Conservation (phyloP, 2,888 invertebrate species). For the Zygothrica quintamaculata region DNA sequence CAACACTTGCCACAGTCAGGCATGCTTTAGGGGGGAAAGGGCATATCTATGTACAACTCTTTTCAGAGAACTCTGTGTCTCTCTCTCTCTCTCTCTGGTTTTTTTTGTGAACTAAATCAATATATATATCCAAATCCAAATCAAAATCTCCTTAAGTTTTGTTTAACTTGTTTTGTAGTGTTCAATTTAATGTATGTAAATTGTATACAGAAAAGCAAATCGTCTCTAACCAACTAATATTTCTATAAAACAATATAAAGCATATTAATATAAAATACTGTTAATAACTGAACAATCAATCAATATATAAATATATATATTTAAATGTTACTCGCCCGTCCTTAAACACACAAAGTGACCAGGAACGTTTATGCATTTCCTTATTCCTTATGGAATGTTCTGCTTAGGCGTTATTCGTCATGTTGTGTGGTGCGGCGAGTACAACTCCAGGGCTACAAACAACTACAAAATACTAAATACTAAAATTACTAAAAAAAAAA, state of each 20-base stretch:
- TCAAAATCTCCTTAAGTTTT: slow-evolving; percentile 84
- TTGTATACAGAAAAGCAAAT: slow-evolving; percentile 84
- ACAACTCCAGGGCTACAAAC: slow-evolving; percentile 59
- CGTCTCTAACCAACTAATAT: slow-evolving; percentile 64
- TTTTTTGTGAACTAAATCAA: no score
- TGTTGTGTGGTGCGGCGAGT: slow-evolving; percentile 65
- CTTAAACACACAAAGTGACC: slow-evolving; percentile 62
- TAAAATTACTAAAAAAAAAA: slow-evolving; percentile 12
- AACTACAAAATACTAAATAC: slow-evolving; percentile 1
- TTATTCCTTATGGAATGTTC: slow-evolving; percentile 2
- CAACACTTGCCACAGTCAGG: slow-evolving; percentile 18
- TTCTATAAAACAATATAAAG: slow-evolving; percentile 49
- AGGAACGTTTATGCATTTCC: slow-evolving; percentile 48
- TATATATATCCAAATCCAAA: no score
- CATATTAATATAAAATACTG: slow-evolving; percentile 3
- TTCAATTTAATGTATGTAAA: slow-evolving; percentile 84
- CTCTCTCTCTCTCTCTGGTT: slow-evolving; percentile 3
- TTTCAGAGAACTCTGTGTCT: no score
- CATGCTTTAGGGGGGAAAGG: no score
- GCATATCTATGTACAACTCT: no score
- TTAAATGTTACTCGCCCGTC: slow-evolving; percentile 50
- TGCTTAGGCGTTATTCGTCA: slow-evolving; percentile 60
- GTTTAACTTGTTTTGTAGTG: slow-evolving; percentile 85
- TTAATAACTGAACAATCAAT: slow-evolving; percentile 20
- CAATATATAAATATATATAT: slow-evolving; percentile 13